A percentile compares a stretch with the other conserved stretches of the same genome.
phyloP scores from a whole-genome alignment of 2,113 vertebrate genomes.

The Crypturellus undulatus region DNA sequence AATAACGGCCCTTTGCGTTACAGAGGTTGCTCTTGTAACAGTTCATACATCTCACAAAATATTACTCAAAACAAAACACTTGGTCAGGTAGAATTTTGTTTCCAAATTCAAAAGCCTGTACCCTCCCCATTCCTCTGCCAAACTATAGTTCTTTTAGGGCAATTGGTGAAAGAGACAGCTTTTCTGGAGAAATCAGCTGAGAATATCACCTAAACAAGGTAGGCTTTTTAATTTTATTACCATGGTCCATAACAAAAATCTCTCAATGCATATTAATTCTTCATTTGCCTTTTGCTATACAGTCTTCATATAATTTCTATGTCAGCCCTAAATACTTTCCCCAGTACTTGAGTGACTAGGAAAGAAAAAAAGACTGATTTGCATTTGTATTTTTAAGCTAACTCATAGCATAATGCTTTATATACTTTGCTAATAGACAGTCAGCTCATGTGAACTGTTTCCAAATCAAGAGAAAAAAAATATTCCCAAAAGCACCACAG shows the following conservation, averaged over 20 bases:
- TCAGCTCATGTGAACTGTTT: not conserved
- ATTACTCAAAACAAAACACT: not conserved
- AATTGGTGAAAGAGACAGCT: not conserved
- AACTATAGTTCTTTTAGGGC: not conserved
- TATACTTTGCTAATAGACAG: not conserved
- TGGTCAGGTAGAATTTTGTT: not conserved
- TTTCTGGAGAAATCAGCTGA: not conserved
- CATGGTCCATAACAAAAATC: not conserved
- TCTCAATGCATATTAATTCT: not conserved
- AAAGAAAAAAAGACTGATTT: not conserved
- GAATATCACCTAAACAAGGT: not conserved
- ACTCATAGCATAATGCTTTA: not conserved
- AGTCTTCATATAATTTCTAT: not conserved
- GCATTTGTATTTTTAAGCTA: not conserved
- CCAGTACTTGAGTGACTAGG: not conserved
- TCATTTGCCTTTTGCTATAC: not conserved
- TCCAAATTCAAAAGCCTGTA: not conserved
- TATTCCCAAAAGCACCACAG: constrained; percentile 67
- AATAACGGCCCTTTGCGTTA: not conserved
- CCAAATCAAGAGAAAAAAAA: constrained; percentile 28
- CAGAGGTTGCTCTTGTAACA: not conserved
- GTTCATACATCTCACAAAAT: not conserved
- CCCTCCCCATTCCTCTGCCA: not conserved
- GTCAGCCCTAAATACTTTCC: not conserved
- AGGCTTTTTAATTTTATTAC: not conserved